Base-by-base conservation (phyloP, 2,113 vertebrate species). In the Oncorhynchus mykiss region DNA sequence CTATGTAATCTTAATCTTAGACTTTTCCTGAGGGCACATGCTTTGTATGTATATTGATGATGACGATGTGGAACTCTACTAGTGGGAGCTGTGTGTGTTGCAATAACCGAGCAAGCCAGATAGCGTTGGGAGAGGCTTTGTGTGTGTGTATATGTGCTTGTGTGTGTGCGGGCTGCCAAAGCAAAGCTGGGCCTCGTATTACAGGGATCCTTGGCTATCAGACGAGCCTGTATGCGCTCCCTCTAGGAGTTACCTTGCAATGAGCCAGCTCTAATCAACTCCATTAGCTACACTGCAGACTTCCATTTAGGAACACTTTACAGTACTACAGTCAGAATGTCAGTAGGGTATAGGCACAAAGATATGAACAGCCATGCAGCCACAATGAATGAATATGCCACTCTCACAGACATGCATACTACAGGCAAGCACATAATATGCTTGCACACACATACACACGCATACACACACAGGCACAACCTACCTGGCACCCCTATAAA, bases 121-220 rank as follows among this genome's bases (percentile, higher is more conserved):
- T 11, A 9, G 24, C 22, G 5, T 64, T n/a, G 60, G 16, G 22
- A 64, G 60, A 16, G 9, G 8, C 60, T 25, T n/a, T 12, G 60
- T 51, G 49, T 16, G 60, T 25, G 64, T 66, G 64, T 66, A n/a
- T 66, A n/a, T 29, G 64, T 66, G 64, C 22, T 4, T 67, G 65
- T 67, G 65, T 67, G 65, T 67, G 25, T 67, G n/a, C 22, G 76
- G 57, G 7, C 85, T 91, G 89, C 90, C 90, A 91, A 90, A 85
- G 85, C 76, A 72, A 74, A 86, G 87, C 88, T 45, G 3, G 51
- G 51, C 14, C 51, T 16, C 89, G 85, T 89, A 88, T 93, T 91
- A 90, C 90, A 91, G 86, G 87, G 87, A 90, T 91, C 88, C 87
- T 84, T 83, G 88, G 90, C 89, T 90, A 92, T 92, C 91, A 92